Evolutionary conservation across 2,888 invertebrate genomes (phyloP), one percentile per base, ranked within the genome.

Genomic region (Diaphora mendica): DNA sequence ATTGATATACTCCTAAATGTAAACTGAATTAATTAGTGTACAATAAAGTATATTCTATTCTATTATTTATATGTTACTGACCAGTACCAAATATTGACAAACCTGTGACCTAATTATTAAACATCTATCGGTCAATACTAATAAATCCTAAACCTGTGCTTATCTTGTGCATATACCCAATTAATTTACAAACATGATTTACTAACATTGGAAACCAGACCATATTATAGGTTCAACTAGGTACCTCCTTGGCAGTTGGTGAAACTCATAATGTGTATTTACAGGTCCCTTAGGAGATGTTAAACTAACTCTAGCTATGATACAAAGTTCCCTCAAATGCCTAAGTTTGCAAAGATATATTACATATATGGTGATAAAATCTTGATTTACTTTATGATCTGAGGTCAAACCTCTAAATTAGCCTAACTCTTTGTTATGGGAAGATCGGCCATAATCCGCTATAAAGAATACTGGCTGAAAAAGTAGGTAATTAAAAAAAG

Each of bases 191-290:
- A 68, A 5, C 8, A 71, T 70, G 70, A 72, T 77, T 71, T 55
- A 66, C 67, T 42, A 62, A 72, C 51, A 68, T 51, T 13, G 72
- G 67, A 70, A 78, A 81, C 71, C 77, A 48, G 35, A 71, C 17
- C 48, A 67, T 73, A 74, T 79, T 85, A 83, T 85, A 80, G 81
- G 84, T 79, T 74, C 75, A 76, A 70, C 82, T 79, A 78, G 72
- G 75, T 73, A 79, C 76, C 79, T 82, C 81, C 85, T 83, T 81
- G 81, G 72, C 75, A 84, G 84, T 87, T 87, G 85, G 80, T 79
- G 83, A 85, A 89, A 90, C 86, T 90, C 88, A 82, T 90, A 91
- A 90, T 90, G 88, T 86, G 88, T 87, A 84, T 85, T 84, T 85
- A 88, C 85, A 83, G 83, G 86, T 86, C 91, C 88, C 91, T 77